These are phyloP conservation scores for Gymnodraco acuticeps DNA, from an alignment of 2,797 vertebrate genomes.

Conservation along the genomic window DNA sequence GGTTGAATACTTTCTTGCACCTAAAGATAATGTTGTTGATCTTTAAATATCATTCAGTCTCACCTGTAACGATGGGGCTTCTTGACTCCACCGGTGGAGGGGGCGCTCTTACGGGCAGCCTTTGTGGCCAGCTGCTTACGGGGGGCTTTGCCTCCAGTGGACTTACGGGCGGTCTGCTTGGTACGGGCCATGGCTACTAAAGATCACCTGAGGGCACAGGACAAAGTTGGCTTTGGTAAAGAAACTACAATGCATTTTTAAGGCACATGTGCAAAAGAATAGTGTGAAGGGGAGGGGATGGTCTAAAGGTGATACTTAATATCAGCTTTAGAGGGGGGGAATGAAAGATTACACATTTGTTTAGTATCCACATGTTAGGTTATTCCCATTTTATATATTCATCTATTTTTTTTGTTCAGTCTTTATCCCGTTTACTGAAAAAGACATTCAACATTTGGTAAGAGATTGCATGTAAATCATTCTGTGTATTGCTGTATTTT, in stretches of 20 bases:
- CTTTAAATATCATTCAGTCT: constrained; percentile 18
- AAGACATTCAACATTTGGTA: neutral
- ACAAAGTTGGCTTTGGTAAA: neutral
- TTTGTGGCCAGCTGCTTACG: constrained; percentile 89
- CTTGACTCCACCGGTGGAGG: constrained; percentile 89
- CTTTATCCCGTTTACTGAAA: neutral
- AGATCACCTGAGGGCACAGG: constrained; percentile 60
- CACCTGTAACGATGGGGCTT: constrained; percentile 90
- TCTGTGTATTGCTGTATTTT: neutral
- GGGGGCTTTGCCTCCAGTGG: constrained; percentile 88
- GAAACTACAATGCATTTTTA: neutral
- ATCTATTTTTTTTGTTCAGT: neutral
- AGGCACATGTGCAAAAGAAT: neutral
- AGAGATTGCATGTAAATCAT: neutral
- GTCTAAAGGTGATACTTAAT: too few species aligned
- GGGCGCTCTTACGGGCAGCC: constrained; percentile 88
- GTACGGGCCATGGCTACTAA: constrained; percentile 85
- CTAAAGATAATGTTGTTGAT: too few species aligned
- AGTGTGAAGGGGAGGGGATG: neutral
- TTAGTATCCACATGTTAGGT: neutral
- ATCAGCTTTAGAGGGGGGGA: constrained; percentile 49
- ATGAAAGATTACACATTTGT: neutral
- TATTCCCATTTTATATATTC: neutral
- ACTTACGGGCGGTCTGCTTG: constrained; percentile 88
- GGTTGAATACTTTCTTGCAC: too few species aligned